These are phyloP conservation scores for Drosophila carrolli DNA, from an alignment of 1,140 invertebrate species.

Conservation along the genomic window DNA sequence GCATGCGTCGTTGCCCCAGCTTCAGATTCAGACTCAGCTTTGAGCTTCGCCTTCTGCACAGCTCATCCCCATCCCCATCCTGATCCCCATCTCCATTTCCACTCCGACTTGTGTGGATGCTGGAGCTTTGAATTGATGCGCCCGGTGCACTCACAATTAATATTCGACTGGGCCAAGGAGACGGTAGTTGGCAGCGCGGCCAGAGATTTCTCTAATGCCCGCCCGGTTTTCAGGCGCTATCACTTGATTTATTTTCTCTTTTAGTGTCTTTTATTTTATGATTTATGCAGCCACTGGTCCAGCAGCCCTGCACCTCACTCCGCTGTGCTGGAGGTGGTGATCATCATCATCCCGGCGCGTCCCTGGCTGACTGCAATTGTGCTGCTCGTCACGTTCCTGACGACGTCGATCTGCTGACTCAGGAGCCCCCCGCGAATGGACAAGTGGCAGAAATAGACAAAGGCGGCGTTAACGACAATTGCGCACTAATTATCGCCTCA, in stretches of 20 bases:
- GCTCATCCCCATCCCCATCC: background rate
- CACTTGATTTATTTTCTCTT: conserved; percentile 77
- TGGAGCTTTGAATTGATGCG: conserved; percentile 26
- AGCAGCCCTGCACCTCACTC: conserved; percentile 1
- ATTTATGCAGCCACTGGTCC: conserved; percentile 56
- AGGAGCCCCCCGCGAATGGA: background rate
- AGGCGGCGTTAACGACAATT: conserved; percentile 39
- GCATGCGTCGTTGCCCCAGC: conserved; percentile 21
- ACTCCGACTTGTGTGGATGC: conserved; percentile 19
- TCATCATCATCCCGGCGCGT: background rate
- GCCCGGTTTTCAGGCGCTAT: conserved; percentile 44
- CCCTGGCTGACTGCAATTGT: conserved; percentile 21
- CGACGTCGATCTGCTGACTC: conserved; percentile 29
- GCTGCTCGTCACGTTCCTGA: conserved; percentile 35
- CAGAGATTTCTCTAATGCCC: conserved; percentile 60
- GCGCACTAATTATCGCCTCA: conserved; percentile 49
- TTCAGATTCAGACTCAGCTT: conserved; percentile 10
- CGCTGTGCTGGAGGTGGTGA: background rate
- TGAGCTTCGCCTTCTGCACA: background rate
- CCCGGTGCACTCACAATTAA: conserved; percentile 34
- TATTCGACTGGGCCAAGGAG: conserved; percentile 16
- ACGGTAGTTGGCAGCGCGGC: conserved; percentile 41
- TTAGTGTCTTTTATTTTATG: conserved; percentile 78
- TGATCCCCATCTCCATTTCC: background rate
- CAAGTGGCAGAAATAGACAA: conserved; percentile 28